phyloP scores from a whole-genome alignment of 1,140 invertebrate genomes.

The Belonocnema kinseyi region DNA sequence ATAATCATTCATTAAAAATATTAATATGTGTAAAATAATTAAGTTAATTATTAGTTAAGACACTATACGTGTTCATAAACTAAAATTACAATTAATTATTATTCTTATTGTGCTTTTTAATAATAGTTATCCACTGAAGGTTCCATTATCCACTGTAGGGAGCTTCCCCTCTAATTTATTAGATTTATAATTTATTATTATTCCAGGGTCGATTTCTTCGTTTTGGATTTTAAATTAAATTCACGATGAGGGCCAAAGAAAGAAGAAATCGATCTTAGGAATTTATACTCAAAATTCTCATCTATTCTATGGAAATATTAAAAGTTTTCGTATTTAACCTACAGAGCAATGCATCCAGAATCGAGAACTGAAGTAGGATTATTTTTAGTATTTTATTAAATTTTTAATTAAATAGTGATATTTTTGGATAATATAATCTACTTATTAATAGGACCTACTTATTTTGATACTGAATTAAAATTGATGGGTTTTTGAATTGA shows the following conservation, averaged over 20 bases:
- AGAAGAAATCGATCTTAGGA: not conserved
- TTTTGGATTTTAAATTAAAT: not conserved
- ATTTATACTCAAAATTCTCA: not conserved
- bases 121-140: too few species aligned
- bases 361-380: not conserved
- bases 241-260: not conserved
- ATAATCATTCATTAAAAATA: too few species aligned
- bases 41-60: too few species aligned
- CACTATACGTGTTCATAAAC: too few species aligned
- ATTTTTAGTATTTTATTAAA: too few species aligned
- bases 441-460: too few species aligned
- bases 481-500: not conserved
- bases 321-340: not conserved
- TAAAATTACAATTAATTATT: too few species aligned
- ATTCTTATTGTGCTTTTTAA: too few species aligned
- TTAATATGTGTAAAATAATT: too few species aligned
- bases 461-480: too few species aligned
- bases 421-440: too few species aligned
- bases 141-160: not conserved
- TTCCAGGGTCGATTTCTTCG: not conserved
- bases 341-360: slow-evolving; percentile 29
- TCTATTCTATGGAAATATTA: not conserved
- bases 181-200: not conserved
- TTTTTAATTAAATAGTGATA: too few species aligned
- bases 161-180: not conserved